phyloP scores from a whole-genome alignment of 2,113 vertebrate genomes.

The Rissa tridactyla region DNA sequence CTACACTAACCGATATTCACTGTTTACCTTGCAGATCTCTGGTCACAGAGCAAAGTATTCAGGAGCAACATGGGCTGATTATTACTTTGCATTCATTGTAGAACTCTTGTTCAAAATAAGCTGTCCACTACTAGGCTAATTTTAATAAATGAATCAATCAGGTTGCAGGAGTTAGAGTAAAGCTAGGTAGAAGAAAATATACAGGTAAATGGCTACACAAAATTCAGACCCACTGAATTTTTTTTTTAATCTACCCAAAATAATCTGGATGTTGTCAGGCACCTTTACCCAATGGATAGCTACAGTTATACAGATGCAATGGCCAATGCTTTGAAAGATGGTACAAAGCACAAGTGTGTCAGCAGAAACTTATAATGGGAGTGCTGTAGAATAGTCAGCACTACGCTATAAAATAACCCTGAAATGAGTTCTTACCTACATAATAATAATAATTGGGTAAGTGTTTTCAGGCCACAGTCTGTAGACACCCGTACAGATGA shows the following conservation, averaged over 20 bases:
- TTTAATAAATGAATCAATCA: constrained; percentile 6
- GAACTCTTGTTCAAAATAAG: neutral
- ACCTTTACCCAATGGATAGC: neutral
- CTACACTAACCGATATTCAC: constrained; percentile 40
- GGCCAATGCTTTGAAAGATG: neutral
- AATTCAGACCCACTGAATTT: neutral
- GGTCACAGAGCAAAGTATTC: neutral
- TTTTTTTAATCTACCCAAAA: neutral
- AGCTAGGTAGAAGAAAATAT: neutral
- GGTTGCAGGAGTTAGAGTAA: neutral
- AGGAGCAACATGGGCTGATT: neutral
- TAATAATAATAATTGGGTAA: neutral
- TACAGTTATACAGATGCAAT: neutral
- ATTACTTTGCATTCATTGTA: constrained; percentile 19
- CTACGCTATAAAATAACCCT: neutral
- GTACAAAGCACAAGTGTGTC: neutral
- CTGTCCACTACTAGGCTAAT: neutral
- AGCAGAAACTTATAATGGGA: neutral
- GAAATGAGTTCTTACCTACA: neutral
- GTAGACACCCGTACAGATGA: neutral
- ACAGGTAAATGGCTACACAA: neutral
- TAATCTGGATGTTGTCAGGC: neutral
- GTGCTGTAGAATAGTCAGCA: neutral
- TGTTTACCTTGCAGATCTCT: constrained; percentile 48
- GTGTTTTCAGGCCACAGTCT: neutral